Evolutionary conservation across 1,140 invertebrate genomes (phyloP).

Genomic region (Ganaspis sp.): DNA sequence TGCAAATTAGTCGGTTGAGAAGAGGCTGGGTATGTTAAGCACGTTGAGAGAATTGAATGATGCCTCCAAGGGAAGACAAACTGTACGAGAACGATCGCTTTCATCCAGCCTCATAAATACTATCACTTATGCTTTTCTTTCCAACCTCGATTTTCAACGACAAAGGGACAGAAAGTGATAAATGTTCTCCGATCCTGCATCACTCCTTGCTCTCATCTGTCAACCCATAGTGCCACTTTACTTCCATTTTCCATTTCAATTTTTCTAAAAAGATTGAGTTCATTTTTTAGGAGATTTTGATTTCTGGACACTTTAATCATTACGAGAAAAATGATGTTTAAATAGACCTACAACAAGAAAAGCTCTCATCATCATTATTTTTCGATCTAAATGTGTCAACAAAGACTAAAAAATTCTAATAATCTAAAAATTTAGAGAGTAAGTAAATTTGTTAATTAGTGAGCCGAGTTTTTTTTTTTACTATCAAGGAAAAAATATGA

Average conservation of each 20-base stretch:
- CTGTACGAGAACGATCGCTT: slow-evolving; percentile 22
- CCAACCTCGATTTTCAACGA: not conserved
- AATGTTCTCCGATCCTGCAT: slow-evolving; percentile 1
- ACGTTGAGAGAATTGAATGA: slow-evolving; percentile 26
- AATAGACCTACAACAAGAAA: too few relatives aligned
- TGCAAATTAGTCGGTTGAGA: slow-evolving; percentile 61
- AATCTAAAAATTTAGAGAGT: too few relatives aligned
- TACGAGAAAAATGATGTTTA: too few relatives aligned
- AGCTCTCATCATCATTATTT: too few relatives aligned
- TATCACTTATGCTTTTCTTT: not conserved
- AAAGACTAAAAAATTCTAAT: too few relatives aligned
- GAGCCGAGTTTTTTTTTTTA: too few relatives aligned
- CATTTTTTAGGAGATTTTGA: not conserved
- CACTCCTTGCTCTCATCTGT: not conserved
- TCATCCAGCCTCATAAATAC: slow-evolving; percentile 20
- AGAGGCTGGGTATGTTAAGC: slow-evolving; percentile 17
- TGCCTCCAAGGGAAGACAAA: slow-evolving; percentile 28
- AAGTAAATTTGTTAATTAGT: too few relatives aligned
- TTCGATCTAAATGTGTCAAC: too few relatives aligned
- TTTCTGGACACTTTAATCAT: not conserved
- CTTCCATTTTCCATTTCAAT: not conserved
- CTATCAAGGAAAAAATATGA: too few relatives aligned
- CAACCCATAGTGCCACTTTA: not conserved
- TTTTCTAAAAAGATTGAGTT: not conserved
- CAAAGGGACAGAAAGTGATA: slow-evolving; percentile 10